Evolutionary conservation across 2,888 invertebrate species (phyloP), one percentile per base, ranked within the genome.

Genomic region (Schizaphis graminum): DNA sequence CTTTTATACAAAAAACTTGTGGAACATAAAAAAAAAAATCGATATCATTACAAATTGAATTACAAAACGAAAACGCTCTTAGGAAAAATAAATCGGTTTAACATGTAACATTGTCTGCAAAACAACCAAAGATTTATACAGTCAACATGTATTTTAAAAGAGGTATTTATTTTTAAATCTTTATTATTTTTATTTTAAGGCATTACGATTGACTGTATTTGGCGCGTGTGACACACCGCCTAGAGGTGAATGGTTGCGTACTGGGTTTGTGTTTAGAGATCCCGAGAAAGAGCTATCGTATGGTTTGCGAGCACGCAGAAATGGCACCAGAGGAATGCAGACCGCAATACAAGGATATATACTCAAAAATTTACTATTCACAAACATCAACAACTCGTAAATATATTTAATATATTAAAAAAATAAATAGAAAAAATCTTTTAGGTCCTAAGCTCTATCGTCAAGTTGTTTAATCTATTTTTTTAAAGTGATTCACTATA

Each of bases 191-290:
- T 77, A 35, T 87, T 87, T 49, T n/a, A 49, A 97, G 97, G 97
- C 97, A 84, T 96, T 97, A 8, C 96, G 97, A 3, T 96, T 96
- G 90, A 96, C 97, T 67, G 96, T 97, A 13, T 97, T 97, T 95
- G 97, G 97, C 4, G 97, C 97, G 1, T 96, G 97, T 0, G 97
- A 97, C 0, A 97, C 97, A 94, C 97, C 97, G 4, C 97, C 97
- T n/a, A 96, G 97, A 35, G 97, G 97, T 0, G 97, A 97, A 96
- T 97, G 97, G 97, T 96, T 97, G 44, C 96, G 97, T 89, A 97
- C 97, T 1, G 97, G 97, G 0, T 96, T 98, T n/a, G 96, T 96
- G 41, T 97, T 97, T 96, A 96, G 97, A 77, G 96, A 97, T 0
- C 96, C 97, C 0, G 96, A 96, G 87, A 97, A 96, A 94, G 96